A percentile compares a stretch with the other conserved stretches of the same genome.
These are phyloP conservation scores for Nipponia nippon DNA, from an alignment of 2,113 vertebrate species.

Conservation along the genomic window DNA sequence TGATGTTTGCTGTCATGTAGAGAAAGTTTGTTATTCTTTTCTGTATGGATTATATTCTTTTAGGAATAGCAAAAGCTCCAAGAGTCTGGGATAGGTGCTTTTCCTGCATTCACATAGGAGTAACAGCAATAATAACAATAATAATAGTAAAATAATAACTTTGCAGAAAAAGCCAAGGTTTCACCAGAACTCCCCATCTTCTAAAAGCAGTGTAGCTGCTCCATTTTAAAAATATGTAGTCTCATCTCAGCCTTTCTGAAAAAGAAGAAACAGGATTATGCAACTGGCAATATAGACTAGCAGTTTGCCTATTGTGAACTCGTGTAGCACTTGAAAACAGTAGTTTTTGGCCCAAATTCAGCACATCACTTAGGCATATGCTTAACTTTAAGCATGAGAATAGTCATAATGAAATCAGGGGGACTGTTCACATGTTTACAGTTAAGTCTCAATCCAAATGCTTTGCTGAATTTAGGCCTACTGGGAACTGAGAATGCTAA, in stretches of 20 bases:
- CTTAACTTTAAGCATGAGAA: conserved; percentile 56
- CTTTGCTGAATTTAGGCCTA: conserved; percentile 40
- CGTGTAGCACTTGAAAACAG: conserved; percentile 22
- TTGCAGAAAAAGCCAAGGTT: not conserved
- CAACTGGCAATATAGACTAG: not conserved
- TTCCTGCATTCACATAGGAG: conserved; percentile 51
- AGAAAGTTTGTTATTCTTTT: conserved; percentile 65
- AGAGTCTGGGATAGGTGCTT: conserved; percentile 63
- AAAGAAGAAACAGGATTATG: not conserved
- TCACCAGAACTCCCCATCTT: not conserved
- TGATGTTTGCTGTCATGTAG: conserved; percentile 50
- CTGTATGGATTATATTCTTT: conserved; percentile 56
- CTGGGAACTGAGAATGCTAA: conserved; percentile 45
- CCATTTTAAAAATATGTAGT: not conserved
- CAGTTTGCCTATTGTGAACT: not conserved
- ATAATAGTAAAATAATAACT: not conserved
- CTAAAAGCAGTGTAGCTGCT: not conserved
- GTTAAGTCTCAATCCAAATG: conserved; percentile 48
- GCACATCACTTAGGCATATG: conserved; percentile 20
- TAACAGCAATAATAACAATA: conserved; percentile 25
- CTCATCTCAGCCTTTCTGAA: not conserved
- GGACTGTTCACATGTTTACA: conserved; percentile 49
- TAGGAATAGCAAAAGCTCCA: not conserved
- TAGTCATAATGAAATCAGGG: conserved; percentile 1
- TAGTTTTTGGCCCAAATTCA: conserved; percentile 47